A percentile compares a stretch with the other conserved stretches of the same genome.
Conservation (phyloP, 2,888 invertebrate species). For the Phalangium opilio region DNA sequence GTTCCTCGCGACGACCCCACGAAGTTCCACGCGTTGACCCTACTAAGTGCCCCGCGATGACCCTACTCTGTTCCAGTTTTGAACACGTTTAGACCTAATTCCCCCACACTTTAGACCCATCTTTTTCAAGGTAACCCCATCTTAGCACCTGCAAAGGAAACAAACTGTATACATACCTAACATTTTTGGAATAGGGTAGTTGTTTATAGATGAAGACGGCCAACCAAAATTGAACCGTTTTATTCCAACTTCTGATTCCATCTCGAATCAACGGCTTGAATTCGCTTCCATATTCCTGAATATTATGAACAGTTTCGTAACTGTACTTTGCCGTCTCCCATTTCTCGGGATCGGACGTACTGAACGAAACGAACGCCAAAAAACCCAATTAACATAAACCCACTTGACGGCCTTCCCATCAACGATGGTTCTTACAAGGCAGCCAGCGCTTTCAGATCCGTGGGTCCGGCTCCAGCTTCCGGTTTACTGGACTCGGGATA, state of each 20-base stretch:
- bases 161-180: no score
- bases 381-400: no score
- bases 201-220: slow-evolving; percentile 76
- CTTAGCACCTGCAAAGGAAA: no score
- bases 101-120: no score
- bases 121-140: no score
- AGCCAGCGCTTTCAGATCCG: slow-evolving; percentile 46
- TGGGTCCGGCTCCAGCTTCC: slow-evolving; percentile 71
- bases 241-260: slow-evolving; percentile 89
- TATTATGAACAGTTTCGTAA: slow-evolving; percentile 68
- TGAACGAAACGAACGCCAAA: no score
- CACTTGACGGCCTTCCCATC: no score
- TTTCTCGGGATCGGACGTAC: slow-evolving; percentile 10
- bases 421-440: slow-evolving; percentile 41
- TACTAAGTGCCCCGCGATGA: no score
- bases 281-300: slow-evolving; percentile 68
- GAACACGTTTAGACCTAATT: no score
- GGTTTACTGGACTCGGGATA: slow-evolving; percentile 61
- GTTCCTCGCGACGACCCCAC: no score
- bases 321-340: slow-evolving; percentile 26
- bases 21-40: no score
- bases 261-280: slow-evolving; percentile 63
- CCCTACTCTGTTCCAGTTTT: no score
- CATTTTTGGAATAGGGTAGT: slow-evolving; percentile 43
- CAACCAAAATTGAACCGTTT: slow-evolving; percentile 90